Evolutionary conservation across 2,888 invertebrate genomes (phyloP), one percentile per base, ranked within the genome.

Genomic region (Zaprionus obscuricornis): DNA sequence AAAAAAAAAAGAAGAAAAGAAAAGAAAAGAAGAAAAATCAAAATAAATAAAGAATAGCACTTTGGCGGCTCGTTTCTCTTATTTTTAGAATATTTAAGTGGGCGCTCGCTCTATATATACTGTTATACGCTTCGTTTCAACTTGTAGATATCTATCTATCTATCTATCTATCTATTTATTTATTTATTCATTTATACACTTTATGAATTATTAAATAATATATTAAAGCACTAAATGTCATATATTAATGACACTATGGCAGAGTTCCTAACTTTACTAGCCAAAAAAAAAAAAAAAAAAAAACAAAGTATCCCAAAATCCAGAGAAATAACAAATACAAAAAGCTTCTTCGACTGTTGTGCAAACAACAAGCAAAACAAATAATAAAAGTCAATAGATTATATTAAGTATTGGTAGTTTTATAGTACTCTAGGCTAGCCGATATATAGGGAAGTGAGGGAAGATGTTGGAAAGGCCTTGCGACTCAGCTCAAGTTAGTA

Each of bases 41-140:
- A 24, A 55, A 27, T 50, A 47, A 39, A 62, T 54, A 6, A 55
- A 42, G 33, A 31, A 43, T n/a, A 17, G 37, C 36, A 55, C 36
- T 51, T 24, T 18, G 7, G 24, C 31, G 22, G 46, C 49, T 43
- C 40, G 22, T 20, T 18, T 45, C 36, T 31, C 36, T 24, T 72
- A 73, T 72, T 73, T 62, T 47, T 68, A 68, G 71, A 52, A 43
- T 31, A 49, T 43, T 52, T 8, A 42, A 64, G 52, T 57, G 67
- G 54, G 50, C 63, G 72, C 51, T 51, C 63, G 72, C 51, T 51
- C 29, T 65, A 51, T 57, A 36, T 52, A 51, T 51, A 43, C 27
- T 3, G 26, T 33, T 33, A 16, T 20, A 24, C 24, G 24, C 24
- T 5, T 8, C 5, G 24, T 24, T 24, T n/a, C n/a, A n/a, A n/a